phyloP scores from a whole-genome alignment of 2,797 vertebrate genomes.

The Darevskia mixta region DNA sequence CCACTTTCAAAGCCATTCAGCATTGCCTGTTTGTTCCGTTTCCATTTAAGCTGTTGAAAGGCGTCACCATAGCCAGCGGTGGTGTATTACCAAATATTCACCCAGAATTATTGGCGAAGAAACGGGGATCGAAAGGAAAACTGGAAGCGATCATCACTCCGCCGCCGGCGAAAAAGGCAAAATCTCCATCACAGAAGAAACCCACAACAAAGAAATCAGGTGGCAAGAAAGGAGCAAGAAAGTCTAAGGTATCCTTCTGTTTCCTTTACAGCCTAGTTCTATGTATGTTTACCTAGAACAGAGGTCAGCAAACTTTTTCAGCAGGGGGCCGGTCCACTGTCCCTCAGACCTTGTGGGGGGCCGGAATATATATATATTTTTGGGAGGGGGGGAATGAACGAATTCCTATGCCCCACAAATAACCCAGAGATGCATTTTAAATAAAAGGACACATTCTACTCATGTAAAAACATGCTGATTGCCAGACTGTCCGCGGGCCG shows the following conservation, averaged over 20 bases:
- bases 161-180: conserved; percentile 92
- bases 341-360: no score
- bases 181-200: conserved; percentile 89
- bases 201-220: conserved; percentile 85
- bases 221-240: conserved; percentile 87
- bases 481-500: no score
- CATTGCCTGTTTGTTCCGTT: conserved; percentile 30
- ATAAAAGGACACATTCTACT: no score
- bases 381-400: no score
- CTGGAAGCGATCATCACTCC: conserved; percentile 93
- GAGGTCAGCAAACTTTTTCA: no score
- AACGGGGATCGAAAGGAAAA: conserved; percentile 93
- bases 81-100: conserved; percentile 98
- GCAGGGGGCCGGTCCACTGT: no score
- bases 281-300: neutral
- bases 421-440: no score
- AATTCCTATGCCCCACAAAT: no score
- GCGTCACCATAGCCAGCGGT: conserved; percentile 96
- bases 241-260: conserved; percentile 85
- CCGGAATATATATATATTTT: no score
- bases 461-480: no score
- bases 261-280: neutral
- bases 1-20: conserved; percentile 15
- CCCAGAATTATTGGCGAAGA: conserved; percentile 95
- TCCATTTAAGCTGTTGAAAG: conserved; percentile 89